phyloP scores from a whole-genome alignment of 2,888 invertebrate genomes.

The Pristionchus arcanus region DNA sequence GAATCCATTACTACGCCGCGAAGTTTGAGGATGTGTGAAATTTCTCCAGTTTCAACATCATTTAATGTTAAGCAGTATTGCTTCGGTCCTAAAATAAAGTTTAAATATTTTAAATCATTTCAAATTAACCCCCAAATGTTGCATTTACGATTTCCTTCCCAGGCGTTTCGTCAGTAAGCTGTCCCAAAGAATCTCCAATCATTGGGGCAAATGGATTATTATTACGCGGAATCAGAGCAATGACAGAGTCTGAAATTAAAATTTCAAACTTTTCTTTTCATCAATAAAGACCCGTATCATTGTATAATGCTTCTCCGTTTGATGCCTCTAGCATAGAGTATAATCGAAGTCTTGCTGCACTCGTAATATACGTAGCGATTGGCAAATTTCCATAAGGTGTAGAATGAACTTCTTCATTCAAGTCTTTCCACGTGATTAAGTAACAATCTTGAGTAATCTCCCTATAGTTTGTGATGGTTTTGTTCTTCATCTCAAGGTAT shows the following conservation, averaged over 20 bases:
- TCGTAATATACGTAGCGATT: neutral
- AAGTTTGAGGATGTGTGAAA: neutral
- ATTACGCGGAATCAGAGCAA: neutral
- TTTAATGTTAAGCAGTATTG: neutral
- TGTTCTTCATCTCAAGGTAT: neutral
- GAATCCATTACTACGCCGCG: neutral
- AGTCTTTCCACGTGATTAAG: neutral
- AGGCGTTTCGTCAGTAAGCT: neutral
- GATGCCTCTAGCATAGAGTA: neutral
- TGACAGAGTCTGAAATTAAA: neutral
- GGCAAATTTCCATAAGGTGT: neutral
- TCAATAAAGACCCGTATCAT: too few species aligned
- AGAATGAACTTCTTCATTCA: neutral
- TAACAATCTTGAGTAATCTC: neutral
- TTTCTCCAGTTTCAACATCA: neutral
- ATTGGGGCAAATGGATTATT: neutral
- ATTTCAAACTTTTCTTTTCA: too few species aligned
- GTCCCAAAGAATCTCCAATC: neutral
- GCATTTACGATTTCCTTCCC: neutral
- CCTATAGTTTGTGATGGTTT: neutral
- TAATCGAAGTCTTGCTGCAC: neutral
- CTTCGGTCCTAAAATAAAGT: neutral
- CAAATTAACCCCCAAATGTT: neutral
- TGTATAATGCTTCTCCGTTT: neutral
- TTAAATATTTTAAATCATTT: too few species aligned